These are phyloP conservation scores for Sepiola atlantica DNA, from an alignment of 2,888 invertebrate genomes.

Conservation along the genomic window DNA sequence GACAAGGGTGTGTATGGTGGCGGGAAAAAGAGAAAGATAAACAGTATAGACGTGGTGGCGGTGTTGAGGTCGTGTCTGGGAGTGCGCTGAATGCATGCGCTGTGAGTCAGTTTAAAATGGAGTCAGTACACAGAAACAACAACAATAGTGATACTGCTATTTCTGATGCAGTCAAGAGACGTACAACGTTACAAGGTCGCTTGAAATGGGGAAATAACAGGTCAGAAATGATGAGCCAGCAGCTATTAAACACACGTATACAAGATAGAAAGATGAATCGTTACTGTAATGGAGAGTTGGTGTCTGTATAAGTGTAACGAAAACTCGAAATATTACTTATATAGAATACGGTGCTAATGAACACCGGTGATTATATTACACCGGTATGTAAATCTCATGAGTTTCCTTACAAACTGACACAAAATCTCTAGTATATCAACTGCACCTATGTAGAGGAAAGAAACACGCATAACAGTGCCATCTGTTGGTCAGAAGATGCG, in stretches of 20 bases:
- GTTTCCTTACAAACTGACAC: too few relatives aligned
- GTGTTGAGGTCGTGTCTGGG: background rate
- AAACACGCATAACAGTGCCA: too few relatives aligned
- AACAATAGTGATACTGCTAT: background rate
- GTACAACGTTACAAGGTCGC: background rate
- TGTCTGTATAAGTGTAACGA: too few relatives aligned
- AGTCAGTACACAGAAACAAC: background rate
- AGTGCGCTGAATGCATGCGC: background rate
- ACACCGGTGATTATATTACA: too few relatives aligned
- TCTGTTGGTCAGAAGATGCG: too few relatives aligned
- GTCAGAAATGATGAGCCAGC: background rate
- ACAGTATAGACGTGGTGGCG: background rate
- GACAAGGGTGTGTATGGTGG: background rate
- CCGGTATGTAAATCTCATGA: too few relatives aligned
- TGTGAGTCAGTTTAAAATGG: background rate
- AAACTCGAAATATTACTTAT: background rate
- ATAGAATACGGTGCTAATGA: background rate
- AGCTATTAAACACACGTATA: background rate
- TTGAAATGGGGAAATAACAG: background rate
- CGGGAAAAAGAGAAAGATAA: background rate
- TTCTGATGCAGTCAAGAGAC: background rate
- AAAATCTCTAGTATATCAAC: too few relatives aligned
- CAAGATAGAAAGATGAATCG: background rate
- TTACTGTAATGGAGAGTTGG: too few relatives aligned
- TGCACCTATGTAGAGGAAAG: too few relatives aligned